Conservation (phyloP, 2,888 invertebrate species). For the Cephus spinipes region DNA sequence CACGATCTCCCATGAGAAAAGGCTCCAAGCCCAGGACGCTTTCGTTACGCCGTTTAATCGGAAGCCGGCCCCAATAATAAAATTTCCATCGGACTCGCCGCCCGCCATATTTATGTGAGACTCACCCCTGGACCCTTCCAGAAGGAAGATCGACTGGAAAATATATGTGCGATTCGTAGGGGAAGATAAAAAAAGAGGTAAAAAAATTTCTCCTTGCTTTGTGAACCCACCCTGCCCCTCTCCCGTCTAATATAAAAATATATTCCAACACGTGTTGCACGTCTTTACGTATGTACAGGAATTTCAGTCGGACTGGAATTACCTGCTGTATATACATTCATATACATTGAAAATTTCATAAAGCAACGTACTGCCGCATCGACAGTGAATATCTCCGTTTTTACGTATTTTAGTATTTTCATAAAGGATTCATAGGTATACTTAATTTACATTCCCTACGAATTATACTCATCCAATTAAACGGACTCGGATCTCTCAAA, state of each 20-base stretch:
- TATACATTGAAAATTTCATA: too few relatives aligned
- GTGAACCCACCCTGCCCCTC: neutral
- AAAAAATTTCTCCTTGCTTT: neutral
- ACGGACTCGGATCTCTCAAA: neutral
- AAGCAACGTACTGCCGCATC: too few relatives aligned
- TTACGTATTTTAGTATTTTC: neutral
- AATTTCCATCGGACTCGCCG: neutral
- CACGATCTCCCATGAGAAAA: neutral
- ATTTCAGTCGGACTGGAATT: neutral
- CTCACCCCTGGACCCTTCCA: neutral
- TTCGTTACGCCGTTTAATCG: neutral
- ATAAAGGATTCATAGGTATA: neutral
- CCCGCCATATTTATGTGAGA: neutral
- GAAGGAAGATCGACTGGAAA: neutral
- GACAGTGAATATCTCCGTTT: too few relatives aligned
- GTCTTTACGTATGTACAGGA: neutral
- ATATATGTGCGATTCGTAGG: neutral
- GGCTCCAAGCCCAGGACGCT: neutral
- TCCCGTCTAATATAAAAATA: neutral
- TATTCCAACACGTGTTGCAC: constrained; percentile 8
- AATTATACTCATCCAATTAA: neutral
- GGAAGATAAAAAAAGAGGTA: neutral
- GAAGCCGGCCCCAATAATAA: neutral
- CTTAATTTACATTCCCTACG: neutral
- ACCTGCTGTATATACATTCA: neutral